These are phyloP conservation scores for Microhierax caerulescens DNA, from an alignment of 2,797 vertebrate genomes.

Conservation along the genomic window DNA sequence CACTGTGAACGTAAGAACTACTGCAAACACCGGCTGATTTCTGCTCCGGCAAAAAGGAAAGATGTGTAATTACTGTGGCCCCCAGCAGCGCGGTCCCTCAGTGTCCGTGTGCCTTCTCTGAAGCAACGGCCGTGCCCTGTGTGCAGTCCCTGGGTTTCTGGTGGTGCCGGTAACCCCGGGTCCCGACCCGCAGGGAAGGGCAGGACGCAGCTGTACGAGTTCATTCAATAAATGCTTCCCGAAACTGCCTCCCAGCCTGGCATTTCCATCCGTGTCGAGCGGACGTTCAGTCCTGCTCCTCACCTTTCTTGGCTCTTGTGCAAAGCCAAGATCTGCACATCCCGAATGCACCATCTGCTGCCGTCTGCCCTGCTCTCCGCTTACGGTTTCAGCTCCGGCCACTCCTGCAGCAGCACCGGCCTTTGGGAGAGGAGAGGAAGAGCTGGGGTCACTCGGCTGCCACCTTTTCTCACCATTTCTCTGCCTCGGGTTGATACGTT, in stretches of 20 bases:
- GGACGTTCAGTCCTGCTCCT: background rate
- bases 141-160: background rate
- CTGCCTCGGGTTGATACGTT: background rate
- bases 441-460: background rate
- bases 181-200: background rate
- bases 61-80: background rate
- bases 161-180: background rate
- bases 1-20: background rate
- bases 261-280: background rate
- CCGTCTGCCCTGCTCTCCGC: background rate
- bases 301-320: background rate
- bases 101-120: background rate
- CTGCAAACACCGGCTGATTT: background rate
- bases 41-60: background rate
- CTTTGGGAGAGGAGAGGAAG: background rate
- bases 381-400: background rate
- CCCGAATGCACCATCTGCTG: background rate
- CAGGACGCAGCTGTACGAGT: background rate
- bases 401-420: background rate
- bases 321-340: background rate
- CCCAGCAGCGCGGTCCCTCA: background rate
- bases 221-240: background rate
- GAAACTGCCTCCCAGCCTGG: background rate
- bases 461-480: background rate
- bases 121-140: fast-evolving